These are phyloP conservation scores for Xanthia togata DNA, from an alignment of 2,888 invertebrate genomes.

Conservation along the genomic window DNA sequence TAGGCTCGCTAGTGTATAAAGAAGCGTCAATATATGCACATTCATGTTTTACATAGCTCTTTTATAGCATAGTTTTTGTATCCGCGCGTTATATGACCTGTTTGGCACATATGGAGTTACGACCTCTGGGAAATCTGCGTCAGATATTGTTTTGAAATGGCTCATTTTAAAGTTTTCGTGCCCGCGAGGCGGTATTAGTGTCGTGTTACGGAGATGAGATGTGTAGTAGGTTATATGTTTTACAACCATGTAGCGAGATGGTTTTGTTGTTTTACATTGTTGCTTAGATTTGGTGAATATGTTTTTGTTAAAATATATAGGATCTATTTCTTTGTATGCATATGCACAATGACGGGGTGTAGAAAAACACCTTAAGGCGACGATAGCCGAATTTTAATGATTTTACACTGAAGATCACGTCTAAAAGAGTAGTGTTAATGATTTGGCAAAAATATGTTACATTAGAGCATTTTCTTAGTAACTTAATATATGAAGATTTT, in stretches of 20 bases:
- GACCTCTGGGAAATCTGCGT: constrained; percentile 84
- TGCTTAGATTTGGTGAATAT: constrained; percentile 9
- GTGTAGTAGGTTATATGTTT: constrained; percentile 56
- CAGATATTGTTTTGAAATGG: constrained; percentile 87
- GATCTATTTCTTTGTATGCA: background rate
- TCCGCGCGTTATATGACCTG: constrained; percentile 46
- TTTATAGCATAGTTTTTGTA: constrained; percentile 60
- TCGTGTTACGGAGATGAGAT: constrained; percentile 63
- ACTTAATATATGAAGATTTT: too few species aligned
- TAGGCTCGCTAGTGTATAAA: background rate
- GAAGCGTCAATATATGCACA: constrained; percentile 23
- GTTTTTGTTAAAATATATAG: background rate
- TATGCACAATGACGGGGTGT: background rate
- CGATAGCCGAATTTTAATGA: too few species aligned
- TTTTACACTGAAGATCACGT: too few species aligned
- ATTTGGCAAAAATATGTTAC: too few species aligned
- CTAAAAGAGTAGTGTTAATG: too few species aligned
- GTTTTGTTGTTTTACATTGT: constrained; percentile 43
- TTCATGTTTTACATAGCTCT: constrained; percentile 34
- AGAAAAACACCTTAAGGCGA: background rate
- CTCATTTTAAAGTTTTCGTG: constrained; percentile 81
- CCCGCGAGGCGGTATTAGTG: constrained; percentile 68
- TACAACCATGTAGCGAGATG: constrained; percentile 38
- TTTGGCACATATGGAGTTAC: constrained; percentile 68
- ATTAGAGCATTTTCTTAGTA: too few species aligned